Conservation (phyloP, 2,888 invertebrate species). For the Drosophila austrosaltans region DNA sequence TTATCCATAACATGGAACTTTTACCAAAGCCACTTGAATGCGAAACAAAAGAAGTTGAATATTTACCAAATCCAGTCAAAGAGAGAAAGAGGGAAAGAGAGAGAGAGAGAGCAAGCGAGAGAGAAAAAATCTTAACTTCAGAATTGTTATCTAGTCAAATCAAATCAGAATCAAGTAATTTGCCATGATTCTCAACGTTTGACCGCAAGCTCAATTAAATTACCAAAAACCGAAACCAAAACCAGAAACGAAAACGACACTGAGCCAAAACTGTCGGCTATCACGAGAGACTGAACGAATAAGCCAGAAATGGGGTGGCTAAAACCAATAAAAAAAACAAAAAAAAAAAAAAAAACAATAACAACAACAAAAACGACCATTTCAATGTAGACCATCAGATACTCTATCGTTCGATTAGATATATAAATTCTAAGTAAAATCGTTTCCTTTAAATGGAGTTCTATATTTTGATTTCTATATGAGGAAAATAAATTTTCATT, state of each 20-base stretch:
- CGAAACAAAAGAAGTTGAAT: conserved; percentile 40
- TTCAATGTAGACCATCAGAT: not conserved
- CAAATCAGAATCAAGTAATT: conserved; percentile 82
- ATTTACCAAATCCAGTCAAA: conserved; percentile 58
- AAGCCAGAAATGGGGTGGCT: not conserved
- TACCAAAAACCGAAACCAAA: conserved; percentile 51
- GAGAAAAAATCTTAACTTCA: conserved; percentile 23
- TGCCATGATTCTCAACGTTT: conserved; percentile 78
- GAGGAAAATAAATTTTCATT: too few species aligned
- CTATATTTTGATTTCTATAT: too few species aligned
- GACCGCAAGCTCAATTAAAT: conserved; percentile 82
- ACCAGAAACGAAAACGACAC: conserved; percentile 32
- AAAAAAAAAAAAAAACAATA: not conserved
- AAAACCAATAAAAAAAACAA: conserved; percentile 3
- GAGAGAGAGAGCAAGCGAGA: conserved; percentile 26
- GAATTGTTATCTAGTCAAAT: conserved; percentile 78
- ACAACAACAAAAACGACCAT: not conserved
- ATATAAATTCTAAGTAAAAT: not conserved
- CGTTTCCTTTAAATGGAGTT: too few species aligned
- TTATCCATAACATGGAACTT: conserved; percentile 62
- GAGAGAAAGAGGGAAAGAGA: conserved; percentile 20
- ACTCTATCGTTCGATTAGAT: not conserved
- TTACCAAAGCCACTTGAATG: conserved; percentile 12
- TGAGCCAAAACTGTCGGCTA: not conserved
- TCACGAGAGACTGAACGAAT: conserved; percentile 1